Evolutionary conservation across 2,797 vertebrate genomes (phyloP).

Genomic region (Rallus crepitans): DNA sequence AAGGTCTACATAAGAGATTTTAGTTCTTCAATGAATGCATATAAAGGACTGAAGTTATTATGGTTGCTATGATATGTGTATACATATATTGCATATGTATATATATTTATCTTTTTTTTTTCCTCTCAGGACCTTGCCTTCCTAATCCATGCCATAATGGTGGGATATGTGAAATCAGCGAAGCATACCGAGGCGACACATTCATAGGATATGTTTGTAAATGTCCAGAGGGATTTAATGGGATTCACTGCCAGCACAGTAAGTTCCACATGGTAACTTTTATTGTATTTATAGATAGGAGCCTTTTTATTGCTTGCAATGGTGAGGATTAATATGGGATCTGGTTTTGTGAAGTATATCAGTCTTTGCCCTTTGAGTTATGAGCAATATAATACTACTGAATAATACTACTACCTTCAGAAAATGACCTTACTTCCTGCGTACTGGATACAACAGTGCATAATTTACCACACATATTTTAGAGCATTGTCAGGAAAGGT

Average conservation of each 20-base stretch:
- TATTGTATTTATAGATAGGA: constrained; percentile 13
- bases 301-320: neutral
- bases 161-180: constrained; percentile 94
- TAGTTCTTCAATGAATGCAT: neutral
- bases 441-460: neutral
- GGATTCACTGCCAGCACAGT: constrained; percentile 99
- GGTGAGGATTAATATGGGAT: neutral
- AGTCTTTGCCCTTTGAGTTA: neutral
- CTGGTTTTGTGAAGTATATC: neutral
- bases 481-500: neutral
- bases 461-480: neutral
- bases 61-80: neutral
- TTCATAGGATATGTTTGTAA: constrained; percentile 97
- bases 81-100: neutral
- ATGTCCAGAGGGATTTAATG: constrained; percentile 93
- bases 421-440: neutral
- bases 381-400: neutral
- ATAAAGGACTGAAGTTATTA: neutral
- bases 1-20: neutral
- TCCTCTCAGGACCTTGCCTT: constrained; percentile 88
- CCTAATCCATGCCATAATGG: constrained; percentile 98
- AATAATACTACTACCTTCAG: neutral
- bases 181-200: constrained; percentile 94
- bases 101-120: neutral
- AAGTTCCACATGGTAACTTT: constrained; percentile 77